Base-by-base conservation (phyloP, 2,888 invertebrate species). In the Aleiodes leptofemur region DNA sequence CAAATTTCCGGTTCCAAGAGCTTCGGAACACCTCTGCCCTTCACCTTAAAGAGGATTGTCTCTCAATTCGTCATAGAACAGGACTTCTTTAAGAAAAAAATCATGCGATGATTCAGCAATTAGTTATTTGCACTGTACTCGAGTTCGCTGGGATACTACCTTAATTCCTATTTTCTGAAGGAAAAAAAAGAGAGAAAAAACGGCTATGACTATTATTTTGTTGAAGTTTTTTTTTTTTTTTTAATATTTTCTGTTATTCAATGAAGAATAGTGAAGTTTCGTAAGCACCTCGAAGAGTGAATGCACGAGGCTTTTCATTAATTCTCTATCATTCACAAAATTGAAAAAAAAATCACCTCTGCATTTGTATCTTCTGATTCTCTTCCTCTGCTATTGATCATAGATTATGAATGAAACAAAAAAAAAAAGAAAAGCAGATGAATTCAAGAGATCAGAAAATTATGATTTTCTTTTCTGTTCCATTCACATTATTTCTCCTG, bases 391-490 rank as follows among this genome's bases (percentile, higher is more conserved):
- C 50, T 23, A 68, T 68, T 68, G n/a, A 76, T 72, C 76, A 69
- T 69, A 51, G 70, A 72, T 76, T 56, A 68, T 51, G 16, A 31
- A 51, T 51, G 16, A 31, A 51, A 31, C 23, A 23, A 23, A 23
- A 68, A 51, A 68, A 53, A 53, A 53, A 68, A 53, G 16, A 53
- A 14, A 53, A 53, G 16, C 9, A 53, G 8, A 53, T 16, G 16
- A 16, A 16, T 16, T 16, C 14, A 7, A 53, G 53, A 76, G 66
- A 72, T 77, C 74, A 81, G 78, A 77, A 81, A 83, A 82, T 83
- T 81, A 82, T 81, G 73, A 80, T 82, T 82, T 87, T 79, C 87
- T 86, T 87, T 87, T 87, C 86, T 87, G 87, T 87, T 87, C 81
- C 86, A 85, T 85, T 84, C 82, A 80, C 84, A 82, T 84, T 91